Conservation (phyloP, 2,888 invertebrate genomes). For the Miltochrista miniata region DNA sequence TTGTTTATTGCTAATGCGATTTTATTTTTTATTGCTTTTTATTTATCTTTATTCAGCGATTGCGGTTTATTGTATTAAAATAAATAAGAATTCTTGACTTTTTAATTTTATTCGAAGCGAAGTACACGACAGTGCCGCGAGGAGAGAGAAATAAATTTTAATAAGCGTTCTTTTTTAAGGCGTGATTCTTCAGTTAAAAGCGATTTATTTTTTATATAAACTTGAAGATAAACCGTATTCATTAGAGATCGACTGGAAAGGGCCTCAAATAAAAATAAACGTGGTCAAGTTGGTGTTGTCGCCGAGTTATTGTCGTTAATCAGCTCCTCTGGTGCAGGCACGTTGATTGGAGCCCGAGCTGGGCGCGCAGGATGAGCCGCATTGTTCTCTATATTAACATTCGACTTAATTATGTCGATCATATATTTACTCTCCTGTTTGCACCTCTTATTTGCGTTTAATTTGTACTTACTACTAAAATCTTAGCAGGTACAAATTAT, state of each 20-base stretch:
- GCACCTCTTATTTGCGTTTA: slow-evolving; percentile 29
- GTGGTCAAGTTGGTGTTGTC: slow-evolving; percentile 76
- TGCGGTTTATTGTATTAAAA: slow-evolving; percentile 84
- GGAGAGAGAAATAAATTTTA: slow-evolving; percentile 83
- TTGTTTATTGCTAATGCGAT: slow-evolving; percentile 84
- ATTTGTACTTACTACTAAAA: no score
- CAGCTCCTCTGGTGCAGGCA: slow-evolving; percentile 67
- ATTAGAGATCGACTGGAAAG: slow-evolving; percentile 82
- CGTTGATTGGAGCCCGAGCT: slow-evolving; percentile 63
- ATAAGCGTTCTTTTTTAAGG: slow-evolving; percentile 84
- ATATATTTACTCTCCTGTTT: slow-evolving; percentile 36
- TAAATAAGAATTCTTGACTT: slow-evolving; percentile 84
- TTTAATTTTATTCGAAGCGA: slow-evolving; percentile 82
- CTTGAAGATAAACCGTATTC: slow-evolving; percentile 82
- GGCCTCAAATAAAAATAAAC: slow-evolving; percentile 79
- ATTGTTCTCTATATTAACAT: slow-evolving; percentile 70
- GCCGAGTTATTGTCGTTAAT: slow-evolving; percentile 80
- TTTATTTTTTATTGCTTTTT: slow-evolving; percentile 84
- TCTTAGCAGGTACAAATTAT: no score
- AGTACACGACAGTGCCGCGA: slow-evolving; percentile 81
- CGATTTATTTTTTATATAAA: slow-evolving; percentile 83
- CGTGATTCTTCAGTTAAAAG: slow-evolving; percentile 84
- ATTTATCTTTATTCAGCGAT: slow-evolving; percentile 84
- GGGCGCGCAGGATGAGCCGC: slow-evolving; percentile 45
- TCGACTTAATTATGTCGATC: slow-evolving; percentile 61